Base-by-base conservation (phyloP, 2,888 invertebrate species). In the Caenorhabditis panamensis region DNA sequence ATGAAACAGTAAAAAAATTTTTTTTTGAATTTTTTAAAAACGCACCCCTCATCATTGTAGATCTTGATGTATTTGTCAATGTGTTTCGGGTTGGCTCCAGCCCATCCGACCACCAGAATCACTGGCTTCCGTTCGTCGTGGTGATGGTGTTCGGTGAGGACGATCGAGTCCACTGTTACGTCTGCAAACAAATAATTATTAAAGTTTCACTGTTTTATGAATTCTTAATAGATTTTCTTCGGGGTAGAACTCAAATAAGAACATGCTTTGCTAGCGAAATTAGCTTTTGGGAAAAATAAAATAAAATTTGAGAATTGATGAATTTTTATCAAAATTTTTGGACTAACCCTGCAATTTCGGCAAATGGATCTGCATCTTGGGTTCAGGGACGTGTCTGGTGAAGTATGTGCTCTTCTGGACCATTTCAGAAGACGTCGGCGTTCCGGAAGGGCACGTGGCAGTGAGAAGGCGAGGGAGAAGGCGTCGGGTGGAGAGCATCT, bases 51-150 rank as follows among this genome's bases (percentile, higher is more conserved):
- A 63, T 81, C 76, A 37, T 82, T 82, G 56, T 86, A 86, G 51
- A 84, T 78, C 22, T 71, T 64, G n/a, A 84, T 82, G 66, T 86
- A 86, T 28, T 86, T 86, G 59, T 81, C 80, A 24, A 86, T 72
- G 54, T 82, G 79, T 51, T 78, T 80, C 31, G 82, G 79, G 63
- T 82, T 77, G 8, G 86, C 84, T 8, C 86, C 86, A n/a, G 82
- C 84, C 84, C 84, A 84, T 31, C 84, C 84, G 22, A 84, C 72
- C 41, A 84, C 59, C 44, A 84, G 59, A 37, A 84, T 53, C 41
- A 84, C 81, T 6, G 84, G 82, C 66, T 82, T 83, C 36, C 72
- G 78, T 54, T 78, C 81, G 41, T 82, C 84, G 31, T 44, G 59
- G 18, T 51, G 59, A 22, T 36, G 53, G 36, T 44, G 28, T 24